Evolutionary conservation across 2,888 invertebrate genomes (phyloP).

Genomic region (Apotomis betuletana): DNA sequence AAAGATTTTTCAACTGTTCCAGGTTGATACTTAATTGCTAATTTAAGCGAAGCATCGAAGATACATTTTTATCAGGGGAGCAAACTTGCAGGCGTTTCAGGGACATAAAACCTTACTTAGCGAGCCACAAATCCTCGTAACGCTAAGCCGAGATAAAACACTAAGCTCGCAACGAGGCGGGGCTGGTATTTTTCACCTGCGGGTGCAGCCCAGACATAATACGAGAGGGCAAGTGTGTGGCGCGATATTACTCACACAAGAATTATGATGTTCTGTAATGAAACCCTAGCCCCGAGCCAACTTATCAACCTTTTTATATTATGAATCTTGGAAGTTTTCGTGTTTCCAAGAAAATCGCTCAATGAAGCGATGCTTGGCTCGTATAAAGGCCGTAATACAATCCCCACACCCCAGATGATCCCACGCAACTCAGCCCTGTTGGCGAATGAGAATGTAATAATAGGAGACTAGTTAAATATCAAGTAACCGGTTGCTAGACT

Average conservation of each 20-base stretch:
- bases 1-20: conserved; percentile 2
- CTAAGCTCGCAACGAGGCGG: conserved; percentile 76
- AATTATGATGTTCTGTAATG: conserved; percentile 77
- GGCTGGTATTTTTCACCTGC: conserved; percentile 81
- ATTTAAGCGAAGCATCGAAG: conserved; percentile 56
- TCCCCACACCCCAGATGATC: conserved; percentile 33
- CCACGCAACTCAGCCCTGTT: conserved; percentile 17
- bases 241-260: conserved; percentile 76
- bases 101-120: conserved; percentile 83
- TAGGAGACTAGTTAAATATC: conserved; percentile 35
- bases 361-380: conserved; percentile 35
- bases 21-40: conserved; percentile 37
- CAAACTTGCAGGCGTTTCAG: conserved; percentile 74
- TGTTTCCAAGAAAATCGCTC: conserved; percentile 40
- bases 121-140: conserved; percentile 83
- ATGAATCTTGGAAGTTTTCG: conserved; percentile 42
- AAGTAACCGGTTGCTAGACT: conserved; percentile 17
- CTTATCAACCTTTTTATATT: conserved; percentile 55
- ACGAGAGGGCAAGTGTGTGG: conserved; percentile 59
- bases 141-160: conserved; percentile 83
- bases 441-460: conserved; percentile 30
- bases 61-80: conserved; percentile 75
- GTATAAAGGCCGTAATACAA: conserved; percentile 39
- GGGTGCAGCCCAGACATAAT: conserved; percentile 53
- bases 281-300: conserved; percentile 60